A percentile compares a stretch with the other conserved stretches of the same genome.
Evolutionary conservation across 2,888 invertebrate species (phyloP).

Genomic region (Plutella xylostella): DNA sequence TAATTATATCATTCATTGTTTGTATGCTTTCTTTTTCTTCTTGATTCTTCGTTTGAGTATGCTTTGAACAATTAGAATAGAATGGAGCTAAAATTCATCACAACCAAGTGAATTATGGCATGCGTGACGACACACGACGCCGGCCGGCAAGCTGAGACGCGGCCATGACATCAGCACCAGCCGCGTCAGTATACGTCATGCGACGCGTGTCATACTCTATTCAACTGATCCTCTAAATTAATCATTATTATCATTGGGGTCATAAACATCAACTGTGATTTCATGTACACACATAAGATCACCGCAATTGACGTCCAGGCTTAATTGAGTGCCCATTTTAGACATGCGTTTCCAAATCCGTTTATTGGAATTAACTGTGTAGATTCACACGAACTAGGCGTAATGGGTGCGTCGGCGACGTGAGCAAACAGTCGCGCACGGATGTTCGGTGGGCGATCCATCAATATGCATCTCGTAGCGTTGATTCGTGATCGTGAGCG

Average conservation of each 20-base stretch:
- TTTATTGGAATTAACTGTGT: conserved; percentile 13
- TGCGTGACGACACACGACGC: not conserved
- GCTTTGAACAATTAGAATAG: too few relatives aligned
- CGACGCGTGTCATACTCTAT: conserved; percentile 30
- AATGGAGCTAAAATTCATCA: too few relatives aligned
- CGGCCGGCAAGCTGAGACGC: not conserved
- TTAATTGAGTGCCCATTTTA: too few relatives aligned
- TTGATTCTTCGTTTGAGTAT: too few relatives aligned
- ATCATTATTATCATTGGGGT: conserved; percentile 28
- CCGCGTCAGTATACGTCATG: conserved; percentile 54
- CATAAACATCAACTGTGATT: conserved; percentile 20
- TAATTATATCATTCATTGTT: too few relatives aligned
- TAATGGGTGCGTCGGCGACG: conserved; percentile 31
- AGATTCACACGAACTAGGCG: conserved; percentile 27
- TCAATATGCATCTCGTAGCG: conserved; percentile 42
- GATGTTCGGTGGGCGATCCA: conserved; percentile 43
- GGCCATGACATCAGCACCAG: conserved; percentile 51
- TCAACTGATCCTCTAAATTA: conserved; percentile 23
- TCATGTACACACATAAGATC: too few relatives aligned
- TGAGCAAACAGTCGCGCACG: conserved; percentile 32
- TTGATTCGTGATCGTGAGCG: conserved; percentile 42
- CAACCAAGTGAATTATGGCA: too few relatives aligned
- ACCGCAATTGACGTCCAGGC: too few relatives aligned
- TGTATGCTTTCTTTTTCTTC: too few relatives aligned
- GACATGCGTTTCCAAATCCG: not conserved